A percentile compares a stretch with the other conserved stretches of the same genome.
phyloP scores from a whole-genome alignment of 2,888 invertebrate genomes.

The Calameuta idolon region DNA sequence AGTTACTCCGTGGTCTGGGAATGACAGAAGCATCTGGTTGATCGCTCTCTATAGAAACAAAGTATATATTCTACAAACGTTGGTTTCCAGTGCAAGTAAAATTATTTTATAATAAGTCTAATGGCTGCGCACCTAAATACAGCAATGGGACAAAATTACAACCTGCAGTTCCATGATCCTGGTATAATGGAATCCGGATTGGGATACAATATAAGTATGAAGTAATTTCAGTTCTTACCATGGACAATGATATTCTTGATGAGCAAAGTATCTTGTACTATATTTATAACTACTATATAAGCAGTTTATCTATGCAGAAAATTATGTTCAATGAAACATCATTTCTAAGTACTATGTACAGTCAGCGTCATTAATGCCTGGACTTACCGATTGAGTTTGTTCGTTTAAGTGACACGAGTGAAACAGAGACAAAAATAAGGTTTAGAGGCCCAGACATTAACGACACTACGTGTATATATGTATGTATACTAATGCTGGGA shows the following conservation, averaged over 20 bases:
- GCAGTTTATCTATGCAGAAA: neutral
- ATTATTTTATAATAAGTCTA: neutral
- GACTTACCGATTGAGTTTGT: no score
- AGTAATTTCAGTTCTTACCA: neutral
- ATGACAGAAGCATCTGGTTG: no score
- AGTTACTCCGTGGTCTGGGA: neutral
- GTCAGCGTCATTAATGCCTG: no score
- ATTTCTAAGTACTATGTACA: neutral
- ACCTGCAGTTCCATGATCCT: neutral
- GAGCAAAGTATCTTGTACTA: neutral
- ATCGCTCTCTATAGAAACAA: neutral
- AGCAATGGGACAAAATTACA: neutral
- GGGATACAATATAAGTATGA: neutral
- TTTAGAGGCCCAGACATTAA: no score
- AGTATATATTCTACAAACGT: neutral
- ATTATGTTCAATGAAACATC: neutral
- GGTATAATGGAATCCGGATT: neutral
- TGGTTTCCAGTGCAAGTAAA: neutral
- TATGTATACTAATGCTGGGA: no score
- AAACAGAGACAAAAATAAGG: no score
- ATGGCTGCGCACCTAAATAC: neutral
- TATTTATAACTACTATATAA: neutral
- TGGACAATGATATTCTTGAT: neutral
- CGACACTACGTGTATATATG: no score
- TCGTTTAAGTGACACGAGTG: no score